Evolutionary conservation across 2,113 vertebrate genomes (phyloP).

Genomic region (Zosterops hypoxanthus): DNA sequence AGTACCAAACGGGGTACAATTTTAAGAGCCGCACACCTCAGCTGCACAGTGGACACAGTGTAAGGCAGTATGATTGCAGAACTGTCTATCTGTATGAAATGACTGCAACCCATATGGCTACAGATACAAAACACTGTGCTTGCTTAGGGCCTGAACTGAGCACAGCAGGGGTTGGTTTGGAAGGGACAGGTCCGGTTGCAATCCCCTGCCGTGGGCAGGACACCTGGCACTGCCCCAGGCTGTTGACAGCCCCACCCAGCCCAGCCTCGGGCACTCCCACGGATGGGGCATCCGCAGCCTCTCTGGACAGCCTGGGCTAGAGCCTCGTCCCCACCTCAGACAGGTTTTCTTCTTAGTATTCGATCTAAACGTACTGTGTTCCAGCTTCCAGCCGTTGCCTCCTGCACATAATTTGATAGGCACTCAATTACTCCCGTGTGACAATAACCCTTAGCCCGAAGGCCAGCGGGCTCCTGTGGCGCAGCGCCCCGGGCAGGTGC

Average conservation of each 20-base stretch:
- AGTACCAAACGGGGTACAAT: neutral
- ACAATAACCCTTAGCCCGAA: neutral
- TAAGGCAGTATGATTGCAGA: neutral
- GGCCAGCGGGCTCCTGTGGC: neutral
- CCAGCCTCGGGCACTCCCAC: neutral
- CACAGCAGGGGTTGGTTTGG: neutral
- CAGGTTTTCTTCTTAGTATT: neutral
- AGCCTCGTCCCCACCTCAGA: too few relatives aligned
- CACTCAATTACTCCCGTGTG: fast-evolving
- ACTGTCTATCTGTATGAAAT: too few relatives aligned
- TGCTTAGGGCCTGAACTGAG: neutral
- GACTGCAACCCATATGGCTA: fast-evolving
- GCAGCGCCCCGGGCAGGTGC: fast-evolving
- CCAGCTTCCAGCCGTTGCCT: neutral
- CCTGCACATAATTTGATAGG: too few relatives aligned
- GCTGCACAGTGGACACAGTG: neutral
- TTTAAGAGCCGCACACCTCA: neutral
- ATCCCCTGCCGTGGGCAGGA: neutral
- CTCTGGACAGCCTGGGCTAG: neutral
- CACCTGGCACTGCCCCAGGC: neutral
- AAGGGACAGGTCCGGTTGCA: neutral
- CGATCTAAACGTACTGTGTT: neutral
- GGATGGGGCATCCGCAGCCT: neutral
- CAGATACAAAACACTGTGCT: fast-evolving
- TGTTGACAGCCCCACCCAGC: neutral